Evolutionary conservation across 2,113 vertebrate species (phyloP).

Genomic region (Lichenostomus cassidix): DNA sequence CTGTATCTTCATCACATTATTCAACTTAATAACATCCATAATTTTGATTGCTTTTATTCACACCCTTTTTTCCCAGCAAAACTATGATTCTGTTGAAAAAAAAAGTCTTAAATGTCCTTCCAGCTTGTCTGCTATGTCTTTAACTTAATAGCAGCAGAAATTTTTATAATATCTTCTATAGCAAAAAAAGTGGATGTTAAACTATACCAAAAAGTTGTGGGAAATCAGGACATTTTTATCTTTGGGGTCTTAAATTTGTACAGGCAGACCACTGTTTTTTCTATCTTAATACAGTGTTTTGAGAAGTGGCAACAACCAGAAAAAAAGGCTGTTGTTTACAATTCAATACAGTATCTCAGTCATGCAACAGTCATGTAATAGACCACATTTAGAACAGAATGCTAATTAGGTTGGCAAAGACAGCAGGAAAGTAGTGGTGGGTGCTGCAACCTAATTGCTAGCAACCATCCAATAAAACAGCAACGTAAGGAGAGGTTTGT

Average conservation of each 20-base stretch:
- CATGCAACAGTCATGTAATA: not conserved
- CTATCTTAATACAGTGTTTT: not conserved
- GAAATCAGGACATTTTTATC: not conserved
- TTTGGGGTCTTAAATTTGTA: not conserved
- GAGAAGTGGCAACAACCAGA: not conserved
- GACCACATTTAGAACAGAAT: not conserved
- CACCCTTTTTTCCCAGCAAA: not conserved
- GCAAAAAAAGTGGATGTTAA: not conserved
- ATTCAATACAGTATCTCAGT: not conserved
- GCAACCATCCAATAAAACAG: not conserved
- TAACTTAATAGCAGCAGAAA: not conserved
- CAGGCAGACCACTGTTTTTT: not conserved
- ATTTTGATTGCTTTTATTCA: not conserved
- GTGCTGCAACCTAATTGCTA: not conserved
- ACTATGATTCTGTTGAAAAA: not conserved
- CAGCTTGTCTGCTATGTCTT: not conserved
- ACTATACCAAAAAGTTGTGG: not conserved
- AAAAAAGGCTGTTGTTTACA: not conserved
- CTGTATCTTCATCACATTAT: not conserved
- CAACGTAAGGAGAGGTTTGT: not conserved
- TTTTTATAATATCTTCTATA: not conserved
- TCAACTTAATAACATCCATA: not conserved
- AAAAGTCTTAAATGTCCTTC: not conserved
- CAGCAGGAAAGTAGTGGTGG: not conserved
- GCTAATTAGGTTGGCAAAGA: constrained; percentile 15